A percentile compares a stretch with the other conserved stretches of the same genome.
These are phyloP conservation scores for Garra rufa DNA, from an alignment of 2,113 vertebrate species.

Conservation along the genomic window DNA sequence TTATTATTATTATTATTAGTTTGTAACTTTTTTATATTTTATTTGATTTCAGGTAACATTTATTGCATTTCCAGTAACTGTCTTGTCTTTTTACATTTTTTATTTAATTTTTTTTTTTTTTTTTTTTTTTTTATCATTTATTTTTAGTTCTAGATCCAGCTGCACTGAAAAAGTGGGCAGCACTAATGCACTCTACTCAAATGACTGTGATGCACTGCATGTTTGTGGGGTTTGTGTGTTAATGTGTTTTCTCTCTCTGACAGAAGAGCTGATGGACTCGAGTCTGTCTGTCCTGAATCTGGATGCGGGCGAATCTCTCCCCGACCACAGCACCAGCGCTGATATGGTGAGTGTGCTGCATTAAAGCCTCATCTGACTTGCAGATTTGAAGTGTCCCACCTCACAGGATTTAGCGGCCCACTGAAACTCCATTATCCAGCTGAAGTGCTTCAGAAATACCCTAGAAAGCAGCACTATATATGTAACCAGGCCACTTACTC, in stretches of 20 bases:
- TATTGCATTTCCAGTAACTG: too few relatives aligned
- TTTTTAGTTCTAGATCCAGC: not conserved
- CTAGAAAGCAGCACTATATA: constrained; percentile 38
- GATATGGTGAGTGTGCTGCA: constrained; percentile 72
- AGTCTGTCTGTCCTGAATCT: constrained; percentile 72
- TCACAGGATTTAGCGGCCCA: constrained; percentile 23
- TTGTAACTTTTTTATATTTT: too few relatives aligned
- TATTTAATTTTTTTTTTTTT: too few relatives aligned
- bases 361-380: constrained; percentile 52
- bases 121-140: too few relatives aligned
- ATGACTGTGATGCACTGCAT: not conserved
- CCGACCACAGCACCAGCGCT: constrained; percentile 70
- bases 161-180: not conserved
- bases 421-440: constrained; percentile 44
- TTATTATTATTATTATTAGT: too few relatives aligned
- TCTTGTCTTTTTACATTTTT: too few relatives aligned
- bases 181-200: not conserved
- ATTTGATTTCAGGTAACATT: too few relatives aligned
- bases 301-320: constrained; percentile 69
- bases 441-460: constrained; percentile 48
- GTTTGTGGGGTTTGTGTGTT: not conserved
- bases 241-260: constrained; percentile 37
- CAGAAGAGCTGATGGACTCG: constrained; percentile 75
- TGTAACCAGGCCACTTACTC: constrained; percentile 15
- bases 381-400: constrained; percentile 49